phyloP scores from a whole-genome alignment of 2,797 vertebrate genomes.

The Gastrophryne carolinensis region DNA sequence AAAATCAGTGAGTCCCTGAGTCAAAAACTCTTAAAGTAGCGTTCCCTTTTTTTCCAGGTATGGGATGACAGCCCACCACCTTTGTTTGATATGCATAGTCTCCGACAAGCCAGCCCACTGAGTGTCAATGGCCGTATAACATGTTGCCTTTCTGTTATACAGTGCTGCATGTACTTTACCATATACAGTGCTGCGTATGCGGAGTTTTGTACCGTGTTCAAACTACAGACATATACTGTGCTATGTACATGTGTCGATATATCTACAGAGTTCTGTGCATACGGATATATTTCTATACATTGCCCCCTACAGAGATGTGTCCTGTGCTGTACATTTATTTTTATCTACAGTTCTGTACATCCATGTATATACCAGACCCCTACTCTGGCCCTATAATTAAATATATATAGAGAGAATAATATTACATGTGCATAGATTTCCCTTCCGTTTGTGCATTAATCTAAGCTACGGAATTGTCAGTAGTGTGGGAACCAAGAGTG shows the following conservation, averaged over 20 bases:
- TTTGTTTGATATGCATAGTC: conserved; percentile 18
- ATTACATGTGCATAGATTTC: conserved; percentile 47
- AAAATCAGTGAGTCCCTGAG: conserved; percentile 42
- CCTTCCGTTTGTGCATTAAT: conserved; percentile 59
- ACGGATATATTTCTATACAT: conserved; percentile 8
- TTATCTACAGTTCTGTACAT: conserved; percentile 29
- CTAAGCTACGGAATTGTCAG: conserved; percentile 16
- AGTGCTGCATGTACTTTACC: conserved; percentile 19
- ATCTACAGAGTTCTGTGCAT: conserved; percentile 27
- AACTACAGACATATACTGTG: conserved; percentile 2
- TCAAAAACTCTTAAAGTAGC: conserved; percentile 11
- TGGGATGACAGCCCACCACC: neutral
- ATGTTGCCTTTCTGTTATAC: conserved; percentile 9
- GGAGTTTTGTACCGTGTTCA: conserved; percentile 1
- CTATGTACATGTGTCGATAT: conserved; percentile 1
- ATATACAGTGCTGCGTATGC: neutral
- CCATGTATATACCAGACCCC: neutral
- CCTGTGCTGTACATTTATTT: neutral
- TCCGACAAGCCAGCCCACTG: neutral
- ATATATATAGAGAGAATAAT: conserved; percentile 10
- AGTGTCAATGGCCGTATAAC: neutral
- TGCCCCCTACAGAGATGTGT: neutral
- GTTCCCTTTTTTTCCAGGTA: neutral
- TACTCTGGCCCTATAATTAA: neutral
- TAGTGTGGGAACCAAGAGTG: neutral